Percentiles rank a stretch among this genome's conserved stretches.
Conservation (phyloP, 2,113 vertebrate species). For the Dipodomys ordii region DNA sequence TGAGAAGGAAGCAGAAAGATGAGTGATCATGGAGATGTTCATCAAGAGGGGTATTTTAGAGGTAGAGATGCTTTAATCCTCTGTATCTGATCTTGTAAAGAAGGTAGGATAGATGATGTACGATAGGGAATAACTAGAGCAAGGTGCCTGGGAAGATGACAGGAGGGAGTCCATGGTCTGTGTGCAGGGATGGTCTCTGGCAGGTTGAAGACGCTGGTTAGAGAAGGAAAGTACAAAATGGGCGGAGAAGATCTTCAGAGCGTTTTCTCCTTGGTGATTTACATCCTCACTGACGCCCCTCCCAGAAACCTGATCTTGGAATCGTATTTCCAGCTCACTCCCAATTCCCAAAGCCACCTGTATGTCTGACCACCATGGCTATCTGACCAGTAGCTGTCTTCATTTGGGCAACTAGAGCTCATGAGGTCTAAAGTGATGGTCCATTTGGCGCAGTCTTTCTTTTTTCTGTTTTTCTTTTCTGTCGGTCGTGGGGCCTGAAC, state of each 20-base stretch:
- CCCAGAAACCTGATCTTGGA: neutral
- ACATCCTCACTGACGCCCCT: neutral
- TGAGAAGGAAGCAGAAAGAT: no score
- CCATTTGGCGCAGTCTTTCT: neutral
- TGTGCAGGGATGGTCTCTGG: neutral
- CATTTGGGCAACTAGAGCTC: neutral
- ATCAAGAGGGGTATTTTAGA: no score
- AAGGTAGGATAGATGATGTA: no score
- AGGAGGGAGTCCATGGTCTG: no score
- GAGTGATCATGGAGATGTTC: no score
- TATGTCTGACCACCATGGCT: neutral
- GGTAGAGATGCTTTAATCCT: no score
- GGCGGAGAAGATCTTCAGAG: neutral
- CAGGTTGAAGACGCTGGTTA: neutral
- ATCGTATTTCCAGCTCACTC: neutral
- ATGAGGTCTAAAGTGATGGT: neutral
- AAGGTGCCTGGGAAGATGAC: neutral
- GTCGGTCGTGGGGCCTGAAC: neutral
- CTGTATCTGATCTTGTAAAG: no score
- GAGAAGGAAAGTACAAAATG: neutral
- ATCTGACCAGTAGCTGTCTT: neutral
- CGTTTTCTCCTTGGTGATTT: neutral
- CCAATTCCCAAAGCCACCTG: neutral
- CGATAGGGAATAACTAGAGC: neutral
- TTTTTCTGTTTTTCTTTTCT: neutral